Percentiles rank a stretch among this genome's conserved stretches.
These are phyloP conservation scores for Furcifer pardalis DNA, from an alignment of 2,797 vertebrate species.

Conservation along the genomic window DNA sequence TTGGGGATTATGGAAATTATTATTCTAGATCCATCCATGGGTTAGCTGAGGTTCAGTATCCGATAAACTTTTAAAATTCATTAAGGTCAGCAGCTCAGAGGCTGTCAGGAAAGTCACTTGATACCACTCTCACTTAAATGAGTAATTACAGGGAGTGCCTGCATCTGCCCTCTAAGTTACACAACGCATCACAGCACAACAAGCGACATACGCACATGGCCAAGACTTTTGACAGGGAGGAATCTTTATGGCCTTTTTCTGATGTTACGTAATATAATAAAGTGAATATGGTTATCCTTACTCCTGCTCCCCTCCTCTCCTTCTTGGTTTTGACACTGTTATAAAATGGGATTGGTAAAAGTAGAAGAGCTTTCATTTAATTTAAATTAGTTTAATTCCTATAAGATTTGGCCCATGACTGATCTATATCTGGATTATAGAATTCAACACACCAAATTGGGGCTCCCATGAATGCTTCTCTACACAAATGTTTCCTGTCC, in stretches of 20 bases:
- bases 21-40: slow-evolving; percentile 73
- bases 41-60: slow-evolving; percentile 73
- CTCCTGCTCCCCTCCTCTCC: no score
- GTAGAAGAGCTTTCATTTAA: no score
- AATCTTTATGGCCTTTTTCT: neutral
- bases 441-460: neutral
- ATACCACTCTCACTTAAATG: slow-evolving; percentile 65
- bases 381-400: neutral
- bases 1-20: slow-evolving; percentile 77
- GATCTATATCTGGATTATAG: neutral
- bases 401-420: neutral
- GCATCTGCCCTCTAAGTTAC: slow-evolving; percentile 53
- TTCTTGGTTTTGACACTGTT: no score
- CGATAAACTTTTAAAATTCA: slow-evolving; percentile 70
- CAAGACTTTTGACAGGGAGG: neutral
- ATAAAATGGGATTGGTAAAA: no score
- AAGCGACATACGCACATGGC: neutral
- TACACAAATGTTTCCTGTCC: neutral
- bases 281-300: no score
- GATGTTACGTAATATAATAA: no score
- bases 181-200: slow-evolving; percentile 47
- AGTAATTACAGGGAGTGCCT: slow-evolving; percentile 61
- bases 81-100: slow-evolving; percentile 72
- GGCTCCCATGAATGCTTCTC: neutral
- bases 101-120: slow-evolving; percentile 67